A percentile compares a stretch with the other conserved stretches of the same genome.
These are phyloP conservation scores for Madoqua kirkii DNA, from an alignment of 2,113 vertebrate genomes.

Conservation along the genomic window DNA sequence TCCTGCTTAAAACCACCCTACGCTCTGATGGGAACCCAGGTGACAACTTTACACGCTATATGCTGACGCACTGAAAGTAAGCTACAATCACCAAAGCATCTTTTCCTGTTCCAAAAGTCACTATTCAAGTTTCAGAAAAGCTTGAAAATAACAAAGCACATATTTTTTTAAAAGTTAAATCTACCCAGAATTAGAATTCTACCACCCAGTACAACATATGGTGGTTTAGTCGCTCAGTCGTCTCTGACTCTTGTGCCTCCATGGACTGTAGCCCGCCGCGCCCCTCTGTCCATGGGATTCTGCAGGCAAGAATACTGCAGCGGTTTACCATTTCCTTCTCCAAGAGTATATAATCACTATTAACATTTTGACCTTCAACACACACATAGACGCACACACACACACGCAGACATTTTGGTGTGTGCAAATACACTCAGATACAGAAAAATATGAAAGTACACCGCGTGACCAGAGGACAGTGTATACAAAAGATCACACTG, in stretches of 20 bases:
- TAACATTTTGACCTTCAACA: not conserved
- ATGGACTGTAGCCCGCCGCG: not conserved
- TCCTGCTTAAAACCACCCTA: not conserved
- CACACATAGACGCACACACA: not conserved
- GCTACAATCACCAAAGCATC: no score
- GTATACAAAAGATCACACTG: not conserved
- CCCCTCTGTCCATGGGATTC: not conserved
- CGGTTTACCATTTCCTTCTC: not conserved
- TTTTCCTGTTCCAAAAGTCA: not conserved
- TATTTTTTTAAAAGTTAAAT: not conserved
- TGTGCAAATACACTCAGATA: not conserved
- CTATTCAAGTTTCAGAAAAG: not conserved
- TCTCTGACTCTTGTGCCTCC: not conserved
- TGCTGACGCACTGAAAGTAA: not conserved
- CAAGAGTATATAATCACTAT: not conserved
- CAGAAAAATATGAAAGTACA: not conserved
- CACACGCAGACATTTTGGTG: not conserved
- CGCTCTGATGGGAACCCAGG: not conserved
- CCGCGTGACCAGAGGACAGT: fast-evolving
- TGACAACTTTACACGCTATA: not conserved
- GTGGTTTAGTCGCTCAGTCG: not conserved
- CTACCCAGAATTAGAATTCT: not conserved
- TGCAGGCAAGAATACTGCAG: not conserved
- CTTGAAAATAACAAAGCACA: not conserved
- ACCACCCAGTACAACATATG: not conserved